A percentile compares a stretch with the other conserved stretches of the same genome.
phyloP scores from a whole-genome alignment of 2,797 vertebrate species.

The Urocyon cinereoargenteus region DNA sequence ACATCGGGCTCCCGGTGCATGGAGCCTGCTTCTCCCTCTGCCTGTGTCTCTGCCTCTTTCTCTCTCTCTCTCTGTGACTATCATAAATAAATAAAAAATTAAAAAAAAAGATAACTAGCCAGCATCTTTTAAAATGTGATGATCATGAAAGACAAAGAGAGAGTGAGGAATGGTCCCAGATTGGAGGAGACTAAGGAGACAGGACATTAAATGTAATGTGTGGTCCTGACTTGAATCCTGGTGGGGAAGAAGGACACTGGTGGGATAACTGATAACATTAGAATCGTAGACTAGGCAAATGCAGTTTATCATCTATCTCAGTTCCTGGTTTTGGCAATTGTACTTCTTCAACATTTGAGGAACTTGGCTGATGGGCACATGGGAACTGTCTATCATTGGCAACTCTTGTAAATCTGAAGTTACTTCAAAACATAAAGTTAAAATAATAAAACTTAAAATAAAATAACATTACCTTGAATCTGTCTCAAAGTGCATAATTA shows the following conservation, averaged over 20 bases:
- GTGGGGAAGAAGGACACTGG: not conserved
- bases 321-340: constrained; percentile 22
- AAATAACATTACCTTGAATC: constrained; percentile 34
- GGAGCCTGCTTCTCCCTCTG: too few relatives aligned
- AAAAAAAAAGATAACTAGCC: not conserved
- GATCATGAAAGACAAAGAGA: not conserved
- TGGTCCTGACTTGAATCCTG: not conserved
- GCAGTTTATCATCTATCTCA: not conserved
- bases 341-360: not conserved
- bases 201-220: not conserved
- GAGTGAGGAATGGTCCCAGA: not conserved
- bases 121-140: not conserved
- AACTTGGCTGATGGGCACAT: not conserved
- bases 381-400: not conserved
- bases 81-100: too few relatives aligned
- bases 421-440: constrained; percentile 54
- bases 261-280: not conserved
- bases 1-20: too few relatives aligned
- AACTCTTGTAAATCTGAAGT: constrained; percentile 27
- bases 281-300: not conserved
- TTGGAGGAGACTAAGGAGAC: not conserved
- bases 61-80: too few relatives aligned
- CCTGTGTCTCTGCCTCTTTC: too few relatives aligned
- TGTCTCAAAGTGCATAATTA: not conserved
- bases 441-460: constrained; percentile 40